These are phyloP conservation scores for Dermolepida albohirtum DNA, from an alignment of 2,888 invertebrate genomes.

Conservation along the genomic window DNA sequence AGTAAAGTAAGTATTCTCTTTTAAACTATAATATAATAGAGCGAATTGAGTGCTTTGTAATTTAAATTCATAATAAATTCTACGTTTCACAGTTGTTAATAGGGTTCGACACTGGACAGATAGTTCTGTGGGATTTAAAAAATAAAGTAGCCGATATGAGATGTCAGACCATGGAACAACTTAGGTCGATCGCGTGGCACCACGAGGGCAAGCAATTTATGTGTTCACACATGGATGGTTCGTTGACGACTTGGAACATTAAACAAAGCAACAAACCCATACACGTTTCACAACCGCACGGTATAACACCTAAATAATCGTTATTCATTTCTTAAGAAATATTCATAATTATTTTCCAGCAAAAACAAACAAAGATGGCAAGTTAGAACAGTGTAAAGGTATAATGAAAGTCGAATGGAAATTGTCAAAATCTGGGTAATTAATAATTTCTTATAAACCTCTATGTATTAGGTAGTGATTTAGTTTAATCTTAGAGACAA, in stretches of 20 bases:
- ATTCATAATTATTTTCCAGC: constrained; percentile 70
- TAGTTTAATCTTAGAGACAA: no score
- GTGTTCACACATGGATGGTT: constrained; percentile 96
- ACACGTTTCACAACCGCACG: constrained; percentile 90
- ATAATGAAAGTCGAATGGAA: constrained; percentile 98
- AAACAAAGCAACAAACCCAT: constrained; percentile 81
- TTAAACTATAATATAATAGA: constrained; percentile 3
- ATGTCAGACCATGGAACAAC: constrained; percentile 79
- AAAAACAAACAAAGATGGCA: constrained; percentile 92
- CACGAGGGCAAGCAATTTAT: constrained; percentile 98
- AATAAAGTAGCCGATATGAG: constrained; percentile 87
- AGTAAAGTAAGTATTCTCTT: constrained; percentile 80
- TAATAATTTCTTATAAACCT: background rate
- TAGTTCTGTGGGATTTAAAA: constrained; percentile 96
- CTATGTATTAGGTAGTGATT: no score
- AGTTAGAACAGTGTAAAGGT: constrained; percentile 92
- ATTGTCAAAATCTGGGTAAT: constrained; percentile 85
- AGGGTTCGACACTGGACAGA: constrained; percentile 93
- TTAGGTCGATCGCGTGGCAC: constrained; percentile 95
- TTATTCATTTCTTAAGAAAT: constrained; percentile 6
- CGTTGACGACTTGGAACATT: constrained; percentile 92
- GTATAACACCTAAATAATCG: constrained; percentile 67
- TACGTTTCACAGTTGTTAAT: constrained; percentile 82
- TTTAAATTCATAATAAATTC: background rate
- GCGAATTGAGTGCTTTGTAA: background rate